These are phyloP conservation scores for Tonatia bakeri DNA, from an alignment of 2,113 vertebrate species.

Conservation along the genomic window DNA sequence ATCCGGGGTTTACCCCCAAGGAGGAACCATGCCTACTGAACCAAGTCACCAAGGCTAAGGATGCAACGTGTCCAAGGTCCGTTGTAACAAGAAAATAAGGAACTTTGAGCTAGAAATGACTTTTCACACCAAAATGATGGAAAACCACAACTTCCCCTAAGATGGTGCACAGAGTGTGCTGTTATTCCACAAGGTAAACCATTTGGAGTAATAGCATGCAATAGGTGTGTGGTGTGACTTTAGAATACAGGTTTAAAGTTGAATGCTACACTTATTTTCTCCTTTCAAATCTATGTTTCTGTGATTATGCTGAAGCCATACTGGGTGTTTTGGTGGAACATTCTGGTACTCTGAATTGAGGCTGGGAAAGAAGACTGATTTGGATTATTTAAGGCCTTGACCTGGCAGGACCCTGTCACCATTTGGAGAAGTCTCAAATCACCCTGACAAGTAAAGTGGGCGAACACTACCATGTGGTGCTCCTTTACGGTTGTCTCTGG, in stretches of 20 bases:
- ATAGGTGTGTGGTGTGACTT: not conserved
- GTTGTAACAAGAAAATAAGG: not conserved
- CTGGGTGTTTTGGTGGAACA: not conserved
- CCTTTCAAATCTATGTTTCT: not conserved
- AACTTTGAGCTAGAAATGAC: not conserved
- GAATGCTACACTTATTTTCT: not conserved
- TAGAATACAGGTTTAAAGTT: not conserved
- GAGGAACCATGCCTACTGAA: not conserved
- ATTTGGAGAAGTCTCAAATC: not conserved
- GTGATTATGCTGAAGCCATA: not conserved
- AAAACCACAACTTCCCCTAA: not conserved
- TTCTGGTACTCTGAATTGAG: not conserved
- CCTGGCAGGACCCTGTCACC: not conserved
- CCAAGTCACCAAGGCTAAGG: not conserved
- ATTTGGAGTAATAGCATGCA: not conserved
- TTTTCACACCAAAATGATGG: not conserved
- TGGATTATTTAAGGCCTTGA: not conserved
- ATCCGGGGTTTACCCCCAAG: not conserved
- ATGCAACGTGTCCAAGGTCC: not conserved
- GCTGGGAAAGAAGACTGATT: not conserved
- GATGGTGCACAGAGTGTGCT: not conserved
- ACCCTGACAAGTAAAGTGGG: not conserved
- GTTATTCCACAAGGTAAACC: not conserved
- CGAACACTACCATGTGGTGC: too few species aligned
- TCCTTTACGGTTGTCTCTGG: not conserved